These are phyloP conservation scores for Agrotis clavis DNA, from an alignment of 2,888 invertebrate species.

Conservation along the genomic window DNA sequence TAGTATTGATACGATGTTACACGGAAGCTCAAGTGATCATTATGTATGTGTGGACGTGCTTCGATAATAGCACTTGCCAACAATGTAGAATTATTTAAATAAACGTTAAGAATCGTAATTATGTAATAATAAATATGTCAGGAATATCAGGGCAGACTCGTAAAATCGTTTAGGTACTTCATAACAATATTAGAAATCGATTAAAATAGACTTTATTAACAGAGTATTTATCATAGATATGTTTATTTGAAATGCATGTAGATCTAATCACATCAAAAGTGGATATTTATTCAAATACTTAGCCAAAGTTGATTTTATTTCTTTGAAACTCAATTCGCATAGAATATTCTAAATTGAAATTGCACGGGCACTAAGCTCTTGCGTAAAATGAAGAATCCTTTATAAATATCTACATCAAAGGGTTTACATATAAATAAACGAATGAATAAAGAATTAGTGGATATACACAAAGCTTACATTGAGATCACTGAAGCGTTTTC, in stretches of 20 bases:
- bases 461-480: conserved; percentile 51
- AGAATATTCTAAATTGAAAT: conserved; percentile 8
- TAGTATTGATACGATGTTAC: conserved; percentile 66
- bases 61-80: conserved; percentile 71
- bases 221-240: conserved; percentile 22
- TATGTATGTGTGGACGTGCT: conserved; percentile 44
- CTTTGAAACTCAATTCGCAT: conserved; percentile 30
- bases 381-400: conserved; percentile 22
- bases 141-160: conserved; percentile 16
- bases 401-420: conserved; percentile 26
- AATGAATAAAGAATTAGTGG: conserved; percentile 35
- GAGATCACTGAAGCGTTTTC: conserved; percentile 70
- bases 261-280: conserved; percentile 19
- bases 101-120: conserved; percentile 46
- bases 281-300: conserved; percentile 16
- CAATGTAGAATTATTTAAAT: conserved; percentile 57
- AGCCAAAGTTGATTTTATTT: conserved; percentile 19
- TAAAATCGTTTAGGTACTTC: conserved; percentile 11
- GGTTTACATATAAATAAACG: conserved; percentile 34
- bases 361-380: background rate
- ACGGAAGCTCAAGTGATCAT: conserved; percentile 69
- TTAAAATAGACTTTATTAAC: conserved; percentile 22
- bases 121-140: conserved; percentile 48
- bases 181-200: conserved; percentile 34
- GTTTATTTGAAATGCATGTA: conserved; percentile 24